Evolutionary conservation across 2,113 vertebrate genomes (phyloP), one percentile per base, ranked within the genome.

Genomic region (Poeciliopsis occidentalis): DNA sequence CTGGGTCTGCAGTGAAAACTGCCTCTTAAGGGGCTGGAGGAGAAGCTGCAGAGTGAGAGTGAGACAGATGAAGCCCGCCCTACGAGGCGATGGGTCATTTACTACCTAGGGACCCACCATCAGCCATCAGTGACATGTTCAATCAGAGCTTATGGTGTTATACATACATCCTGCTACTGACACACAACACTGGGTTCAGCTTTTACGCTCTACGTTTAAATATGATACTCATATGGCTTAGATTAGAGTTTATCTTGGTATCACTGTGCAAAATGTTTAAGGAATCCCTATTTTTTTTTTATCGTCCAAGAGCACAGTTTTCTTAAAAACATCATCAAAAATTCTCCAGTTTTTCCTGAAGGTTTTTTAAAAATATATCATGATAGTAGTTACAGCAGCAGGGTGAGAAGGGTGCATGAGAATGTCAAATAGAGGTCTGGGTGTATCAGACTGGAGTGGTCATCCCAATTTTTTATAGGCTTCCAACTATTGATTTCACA

Each of bases 61-160:
- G 75, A 82, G 92, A 93, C 90, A 91, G 91, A 94, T 91, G 91
- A 92, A 82, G 85, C 87, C 77, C 65, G 37, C 75, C 81, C 68
- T 12, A 75, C 54, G 85, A 93, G 77, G 78, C 82, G 67, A 91
- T 81, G 87, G 91, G 87, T 87, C 88, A 87, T 90, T 90, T 80
- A 78, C 82, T 82, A 86, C 82, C 87, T 61, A 44, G 90, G 90
- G 92, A 93, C 86, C 86, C 87, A 81, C 85, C 82, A 85, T 94
- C 92, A 93, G 88, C 92, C 89, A 92, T 95, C 90, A 94, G 87
- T 94, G 93, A 95, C 92, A 93, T 44, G 75, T 92, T 84, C 90
- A 92, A 94, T 94, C 92, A 93, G 84, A 81, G 69, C 76, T 82
- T 51, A 71, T 87, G 69, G 44, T 75, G 80, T 88, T 86, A 85